These are phyloP conservation scores for Zaprionus davidi DNA, from an alignment of 1,140 invertebrate genomes.

Conservation along the genomic window DNA sequence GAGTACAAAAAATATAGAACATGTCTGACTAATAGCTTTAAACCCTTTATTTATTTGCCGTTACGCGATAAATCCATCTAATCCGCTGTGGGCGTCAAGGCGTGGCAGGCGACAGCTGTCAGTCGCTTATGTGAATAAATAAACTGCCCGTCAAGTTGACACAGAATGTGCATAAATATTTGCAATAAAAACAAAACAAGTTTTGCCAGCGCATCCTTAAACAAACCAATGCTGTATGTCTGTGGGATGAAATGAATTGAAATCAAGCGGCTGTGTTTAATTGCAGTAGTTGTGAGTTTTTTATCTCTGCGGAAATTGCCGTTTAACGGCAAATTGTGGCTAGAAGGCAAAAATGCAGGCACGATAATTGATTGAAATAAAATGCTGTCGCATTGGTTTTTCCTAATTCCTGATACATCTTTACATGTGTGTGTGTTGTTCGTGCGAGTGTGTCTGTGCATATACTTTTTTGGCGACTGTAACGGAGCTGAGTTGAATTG, in stretches of 20 bases:
- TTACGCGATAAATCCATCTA: slow-evolving; percentile 73
- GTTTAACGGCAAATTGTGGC: slow-evolving; percentile 71
- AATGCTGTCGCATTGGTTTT: slow-evolving; percentile 51
- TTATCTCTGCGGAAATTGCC: slow-evolving; percentile 73
- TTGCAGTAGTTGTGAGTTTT: slow-evolving; percentile 47
- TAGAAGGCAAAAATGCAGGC: slow-evolving; percentile 17
- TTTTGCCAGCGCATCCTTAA: slow-evolving; percentile 40
- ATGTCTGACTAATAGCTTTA: slow-evolving; percentile 40
- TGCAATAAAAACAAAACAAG: slow-evolving; percentile 57
- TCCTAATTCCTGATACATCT: slow-evolving; percentile 24
- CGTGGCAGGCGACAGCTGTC: slow-evolving; percentile 50
- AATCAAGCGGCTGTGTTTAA: slow-evolving; percentile 62
- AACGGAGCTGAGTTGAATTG: slow-evolving; percentile 23
- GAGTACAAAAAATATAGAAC: slow-evolving; percentile 6
- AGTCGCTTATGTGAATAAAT: slow-evolving; percentile 66
- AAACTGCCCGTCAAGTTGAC: slow-evolving; percentile 57
- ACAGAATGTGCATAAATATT: slow-evolving; percentile 68
- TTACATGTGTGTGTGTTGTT: background rate
- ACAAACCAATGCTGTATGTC: slow-evolving; percentile 28
- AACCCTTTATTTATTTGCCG: slow-evolving; percentile 62
- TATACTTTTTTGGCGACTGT: slow-evolving; percentile 21
- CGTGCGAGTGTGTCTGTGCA: background rate
- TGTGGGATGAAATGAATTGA: background rate
- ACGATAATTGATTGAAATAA: slow-evolving; percentile 72
- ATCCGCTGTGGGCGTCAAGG: slow-evolving; percentile 43